Percentiles rank a stretch among this genome's conserved stretches.
Evolutionary conservation across 2,113 vertebrate genomes (phyloP).

Genomic region (Rana temporaria): DNA sequence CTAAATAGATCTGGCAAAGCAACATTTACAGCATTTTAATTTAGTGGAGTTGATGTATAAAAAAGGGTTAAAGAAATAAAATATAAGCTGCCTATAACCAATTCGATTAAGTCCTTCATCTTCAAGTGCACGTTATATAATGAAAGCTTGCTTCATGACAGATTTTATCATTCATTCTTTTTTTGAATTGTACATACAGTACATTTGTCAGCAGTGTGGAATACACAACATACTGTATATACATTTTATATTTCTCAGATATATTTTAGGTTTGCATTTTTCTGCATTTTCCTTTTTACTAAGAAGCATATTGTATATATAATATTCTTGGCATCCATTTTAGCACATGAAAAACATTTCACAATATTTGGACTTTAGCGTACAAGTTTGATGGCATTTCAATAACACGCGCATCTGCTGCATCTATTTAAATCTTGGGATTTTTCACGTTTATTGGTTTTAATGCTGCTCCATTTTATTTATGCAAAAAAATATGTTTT

Average conservation of each 20-base stretch:
- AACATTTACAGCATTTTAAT: too few relatives aligned
- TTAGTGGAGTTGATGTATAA: too few relatives aligned
- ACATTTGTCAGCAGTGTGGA: too few relatives aligned
- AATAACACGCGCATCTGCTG: slow-evolving; percentile 42
- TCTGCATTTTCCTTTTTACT: not conserved
- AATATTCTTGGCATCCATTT: slow-evolving; percentile 14
- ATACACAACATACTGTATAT: too few relatives aligned
- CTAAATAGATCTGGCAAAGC: too few relatives aligned
- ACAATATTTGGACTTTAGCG: slow-evolving; percentile 49
- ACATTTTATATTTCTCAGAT: not conserved
- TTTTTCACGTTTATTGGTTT: slow-evolving; percentile 18
- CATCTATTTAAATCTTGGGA: slow-evolving; percentile 28
- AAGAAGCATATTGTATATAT: slow-evolving; percentile 36
- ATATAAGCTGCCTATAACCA: too few relatives aligned
- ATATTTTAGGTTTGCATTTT: not conserved
- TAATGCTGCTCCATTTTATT: not conserved
- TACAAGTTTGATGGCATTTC: slow-evolving; percentile 36
- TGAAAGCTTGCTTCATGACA: too few relatives aligned
- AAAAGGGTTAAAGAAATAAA: too few relatives aligned
- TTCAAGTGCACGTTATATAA: too few relatives aligned
- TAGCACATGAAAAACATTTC: slow-evolving; percentile 41
- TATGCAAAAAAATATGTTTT: not conserved
- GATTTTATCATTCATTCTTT: too few relatives aligned
- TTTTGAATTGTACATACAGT: too few relatives aligned
- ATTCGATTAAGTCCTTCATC: too few relatives aligned